These are phyloP conservation scores for Epistrophella euchroma DNA, from an alignment of 2,888 invertebrate species.

Conservation along the genomic window DNA sequence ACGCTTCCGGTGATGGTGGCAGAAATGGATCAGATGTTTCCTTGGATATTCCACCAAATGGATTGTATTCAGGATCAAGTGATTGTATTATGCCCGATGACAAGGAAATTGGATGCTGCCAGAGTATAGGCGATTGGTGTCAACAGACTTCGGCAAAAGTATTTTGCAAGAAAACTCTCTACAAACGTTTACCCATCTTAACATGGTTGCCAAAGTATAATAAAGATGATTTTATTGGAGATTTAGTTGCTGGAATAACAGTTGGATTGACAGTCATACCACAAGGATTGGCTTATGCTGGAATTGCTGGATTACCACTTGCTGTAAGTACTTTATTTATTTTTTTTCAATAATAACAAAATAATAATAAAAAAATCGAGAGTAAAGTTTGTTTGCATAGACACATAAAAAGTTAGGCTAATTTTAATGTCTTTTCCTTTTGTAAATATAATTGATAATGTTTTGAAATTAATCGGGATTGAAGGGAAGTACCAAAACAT, in stretches of 20 bases:
- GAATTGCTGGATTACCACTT: slow-evolving; percentile 91
- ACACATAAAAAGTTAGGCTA: no score
- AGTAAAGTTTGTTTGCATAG: no score
- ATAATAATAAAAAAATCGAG: no score
- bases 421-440: no score
- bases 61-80: slow-evolving; percentile 81
- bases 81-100: slow-evolving; percentile 85
- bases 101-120: slow-evolving; percentile 78
- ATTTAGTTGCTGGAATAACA: slow-evolving; percentile 95
- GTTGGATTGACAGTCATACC: slow-evolving; percentile 89
- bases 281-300: slow-evolving; percentile 93
- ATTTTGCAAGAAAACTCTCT: slow-evolving; percentile 89
- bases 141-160: slow-evolving; percentile 84
- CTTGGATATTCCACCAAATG: slow-evolving; percentile 82
- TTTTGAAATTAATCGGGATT: no score
- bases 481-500: no score
- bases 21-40: slow-evolving; percentile 80
- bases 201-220: slow-evolving; percentile 92
- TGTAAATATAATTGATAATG: no score
- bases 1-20: slow-evolving; percentile 69
- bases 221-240: slow-evolving; percentile 90
- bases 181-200: slow-evolving; percentile 90
- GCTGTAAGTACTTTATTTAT: slow-evolving; percentile 83
- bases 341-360: not conserved
- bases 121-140: slow-evolving; percentile 78